Base-by-base conservation (phyloP, 1,140 invertebrate species). In the Magallana gigas region DNA sequence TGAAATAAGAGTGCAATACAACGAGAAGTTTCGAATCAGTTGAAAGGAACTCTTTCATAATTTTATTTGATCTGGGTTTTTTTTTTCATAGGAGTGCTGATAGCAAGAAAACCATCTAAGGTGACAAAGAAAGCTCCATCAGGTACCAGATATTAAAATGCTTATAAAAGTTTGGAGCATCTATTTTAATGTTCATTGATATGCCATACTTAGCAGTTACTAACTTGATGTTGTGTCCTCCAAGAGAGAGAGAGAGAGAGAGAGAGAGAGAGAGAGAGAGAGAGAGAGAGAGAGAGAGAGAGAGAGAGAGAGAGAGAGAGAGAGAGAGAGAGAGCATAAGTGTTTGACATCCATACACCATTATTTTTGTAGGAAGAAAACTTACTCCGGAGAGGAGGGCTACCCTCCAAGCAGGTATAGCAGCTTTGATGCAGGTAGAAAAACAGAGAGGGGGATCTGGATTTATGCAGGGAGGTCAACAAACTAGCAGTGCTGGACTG, bases 321-420 rank as follows among this genome's bases (percentile, higher is more conserved):
- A 23, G 23, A 23, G 36, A 2, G 36, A 48, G 36, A 48, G 5
- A 4, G 36, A 48, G 1, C 36, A 48, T 5, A 48, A 48, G 36
- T 48, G 36, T 48, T 48, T 48, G 2, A 48, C 36, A 2, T 48
- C 36, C 36, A 4, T 48, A 48, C 0, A 48, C 5, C 36, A 48
- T 48, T 48, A 23, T 23, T 48, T 48, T 48, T 80, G n/a, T 82
- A 48, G 76, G 85, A 36, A 57, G 48, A 57, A 57, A n/a, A 1
- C 84, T 23, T 16, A 89, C 90, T 0, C 90, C 90, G 36, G 85
- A 88, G 11, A 88, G 90, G 36, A 87, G 87, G 62, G 84, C 84
- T 4, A 86, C 86, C 12, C 57, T 90, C 29, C 81, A 85, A 60
- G 86, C 87, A 4, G 90, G 90, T 60, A 87, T 90, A 18, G 86